Conservation (phyloP, 1,140 invertebrate species). For the Euborellia annulipes region DNA sequence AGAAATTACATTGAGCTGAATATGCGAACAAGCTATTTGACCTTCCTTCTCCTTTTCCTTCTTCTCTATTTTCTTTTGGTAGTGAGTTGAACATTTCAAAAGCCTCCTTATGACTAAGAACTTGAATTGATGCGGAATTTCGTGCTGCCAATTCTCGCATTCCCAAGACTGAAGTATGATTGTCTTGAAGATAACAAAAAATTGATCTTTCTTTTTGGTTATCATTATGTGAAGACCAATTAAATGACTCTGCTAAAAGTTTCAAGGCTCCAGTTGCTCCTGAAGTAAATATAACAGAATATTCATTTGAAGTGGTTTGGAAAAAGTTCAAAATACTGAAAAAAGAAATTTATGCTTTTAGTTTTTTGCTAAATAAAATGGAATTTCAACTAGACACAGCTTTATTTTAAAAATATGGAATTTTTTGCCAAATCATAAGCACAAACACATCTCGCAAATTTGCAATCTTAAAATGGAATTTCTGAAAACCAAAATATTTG, state of each 20-base stretch:
- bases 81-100: conserved; percentile 11
- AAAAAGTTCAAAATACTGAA: conserved; percentile 69
- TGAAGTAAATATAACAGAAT: conserved; percentile 79
- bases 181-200: conserved; percentile 75
- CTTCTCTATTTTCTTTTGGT: conserved; percentile 2
- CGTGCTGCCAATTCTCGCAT: conserved; percentile 51
- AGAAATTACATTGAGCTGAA: conserved; percentile 90
- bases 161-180: conserved; percentile 89
- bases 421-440: too few relatives aligned
- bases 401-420: too few relatives aligned
- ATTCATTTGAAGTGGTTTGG: conserved; percentile 61
- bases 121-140: conserved; percentile 25
- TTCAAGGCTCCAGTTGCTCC: conserved; percentile 75
- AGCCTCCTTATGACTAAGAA: conserved; percentile 24
- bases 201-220: conserved; percentile 29
- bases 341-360: too few relatives aligned
- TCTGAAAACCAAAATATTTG: too few relatives aligned
- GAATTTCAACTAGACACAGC: too few relatives aligned
- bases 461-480: too few relatives aligned
- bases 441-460: too few relatives aligned
- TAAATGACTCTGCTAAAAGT: conserved; percentile 67
- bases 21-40: conserved; percentile 62
- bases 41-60: conserved; percentile 18
- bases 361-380: too few relatives aligned
- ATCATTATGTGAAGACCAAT: conserved; percentile 23